A percentile compares a stretch with the other conserved stretches of the same genome.
These are phyloP conservation scores for Porites lobata DNA, from an alignment of 92 coral and sea anemone genomes.

Conservation along the genomic window DNA sequence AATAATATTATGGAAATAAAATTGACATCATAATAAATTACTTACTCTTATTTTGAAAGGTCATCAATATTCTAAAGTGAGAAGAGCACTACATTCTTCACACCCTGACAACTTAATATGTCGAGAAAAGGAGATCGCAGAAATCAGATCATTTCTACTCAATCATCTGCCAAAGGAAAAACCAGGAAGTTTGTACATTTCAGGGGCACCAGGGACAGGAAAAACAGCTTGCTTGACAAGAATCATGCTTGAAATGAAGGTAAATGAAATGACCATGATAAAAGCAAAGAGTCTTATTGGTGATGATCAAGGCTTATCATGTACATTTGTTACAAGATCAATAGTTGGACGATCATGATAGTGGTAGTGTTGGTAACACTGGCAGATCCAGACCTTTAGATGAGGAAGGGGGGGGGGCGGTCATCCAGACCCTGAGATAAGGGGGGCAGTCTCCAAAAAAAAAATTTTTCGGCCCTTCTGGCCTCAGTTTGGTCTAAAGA, in stretches of 20 bases:
- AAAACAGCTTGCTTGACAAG: constrained; percentile 97
- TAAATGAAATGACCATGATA: not conserved
- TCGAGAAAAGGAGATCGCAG: constrained; percentile 87
- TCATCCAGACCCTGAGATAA: too few relatives aligned
- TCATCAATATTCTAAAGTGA: constrained; percentile 82
- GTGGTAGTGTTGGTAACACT: too few relatives aligned
- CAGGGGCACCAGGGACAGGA: constrained; percentile 99
- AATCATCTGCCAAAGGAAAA: constrained; percentile 75
- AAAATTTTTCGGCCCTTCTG: too few relatives aligned
- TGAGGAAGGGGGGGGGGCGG: too few relatives aligned
- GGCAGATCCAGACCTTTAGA: too few relatives aligned
- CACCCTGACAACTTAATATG: constrained; percentile 90
- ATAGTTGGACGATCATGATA: not conserved
- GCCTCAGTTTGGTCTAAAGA: too few relatives aligned
- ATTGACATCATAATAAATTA: not conserved
- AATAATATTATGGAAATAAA: not conserved
- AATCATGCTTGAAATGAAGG: constrained; percentile 87
- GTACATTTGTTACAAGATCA: too few relatives aligned
- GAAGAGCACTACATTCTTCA: constrained; percentile 95
- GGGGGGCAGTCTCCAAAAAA: too few relatives aligned
- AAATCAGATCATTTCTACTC: constrained; percentile 80
- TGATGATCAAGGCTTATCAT: too few relatives aligned
- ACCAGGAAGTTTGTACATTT: constrained; percentile 97
- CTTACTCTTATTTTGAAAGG: constrained; percentile 46
- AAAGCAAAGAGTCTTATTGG: too few relatives aligned